phyloP scores from a whole-genome alignment of 2,113 vertebrate species.

The Saguinus imperator region DNA sequence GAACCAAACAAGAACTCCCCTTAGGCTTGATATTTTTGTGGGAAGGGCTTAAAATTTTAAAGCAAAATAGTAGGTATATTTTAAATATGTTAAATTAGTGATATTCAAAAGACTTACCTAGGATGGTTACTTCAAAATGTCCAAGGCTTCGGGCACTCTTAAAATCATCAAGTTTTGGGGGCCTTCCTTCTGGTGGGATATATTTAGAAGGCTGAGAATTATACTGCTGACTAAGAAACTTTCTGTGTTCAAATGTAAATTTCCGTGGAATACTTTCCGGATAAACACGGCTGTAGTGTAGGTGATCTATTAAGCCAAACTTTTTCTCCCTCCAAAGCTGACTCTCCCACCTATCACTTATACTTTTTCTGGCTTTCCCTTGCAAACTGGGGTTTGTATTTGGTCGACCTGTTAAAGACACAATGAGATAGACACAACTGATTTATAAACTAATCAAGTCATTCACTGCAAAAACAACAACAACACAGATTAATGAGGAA shows the following conservation, averaged over 20 bases:
- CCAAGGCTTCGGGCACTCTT: slow-evolving; percentile 81
- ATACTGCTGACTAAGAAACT: slow-evolving; percentile 84
- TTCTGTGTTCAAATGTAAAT: slow-evolving; percentile 85
- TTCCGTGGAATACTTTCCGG: slow-evolving; percentile 88
- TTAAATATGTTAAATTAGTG: slow-evolving; percentile 36
- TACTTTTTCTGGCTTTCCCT: slow-evolving; percentile 54
- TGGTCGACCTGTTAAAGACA: slow-evolving; percentile 64
- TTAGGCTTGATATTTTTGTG: not conserved
- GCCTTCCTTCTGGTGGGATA: slow-evolving; percentile 66
- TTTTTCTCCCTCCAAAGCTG: slow-evolving; percentile 85
- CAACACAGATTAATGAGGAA: slow-evolving; percentile 24
- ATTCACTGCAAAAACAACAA: not conserved
- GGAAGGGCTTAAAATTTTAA: not conserved
- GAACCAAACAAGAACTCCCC: not conserved
- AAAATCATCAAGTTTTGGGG: slow-evolving; percentile 61
- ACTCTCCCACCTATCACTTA: slow-evolving; percentile 87
- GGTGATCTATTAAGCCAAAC: slow-evolving; percentile 83
- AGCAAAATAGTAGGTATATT: slow-evolving; percentile 30
- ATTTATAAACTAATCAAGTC: not conserved
- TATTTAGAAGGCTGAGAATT: slow-evolving; percentile 88
- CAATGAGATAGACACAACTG: slow-evolving; percentile 61
- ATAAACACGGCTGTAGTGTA: slow-evolving; percentile 83
- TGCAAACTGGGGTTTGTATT: not conserved
- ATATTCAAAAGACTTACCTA: slow-evolving; percentile 85
- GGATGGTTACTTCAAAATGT: slow-evolving; percentile 90